These are phyloP conservation scores for Cyprinodon brontotheroides DNA, from an alignment of 2,113 vertebrate genomes.

Conservation along the genomic window DNA sequence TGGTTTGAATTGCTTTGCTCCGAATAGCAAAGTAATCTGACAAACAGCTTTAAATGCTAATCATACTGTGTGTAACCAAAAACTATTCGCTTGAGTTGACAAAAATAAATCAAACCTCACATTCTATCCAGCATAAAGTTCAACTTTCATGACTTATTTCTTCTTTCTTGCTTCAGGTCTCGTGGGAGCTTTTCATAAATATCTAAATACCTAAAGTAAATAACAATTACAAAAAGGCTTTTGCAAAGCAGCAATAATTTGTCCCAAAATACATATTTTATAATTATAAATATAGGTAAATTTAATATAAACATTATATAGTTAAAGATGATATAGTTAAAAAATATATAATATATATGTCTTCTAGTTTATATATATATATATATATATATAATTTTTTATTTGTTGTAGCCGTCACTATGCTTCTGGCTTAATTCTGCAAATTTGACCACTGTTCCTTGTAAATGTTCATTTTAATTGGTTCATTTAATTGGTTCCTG, in stretches of 20 bases:
- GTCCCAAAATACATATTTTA: background rate
- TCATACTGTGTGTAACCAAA: background rate
- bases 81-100: background rate
- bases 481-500: background rate
- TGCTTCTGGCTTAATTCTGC: background rate
- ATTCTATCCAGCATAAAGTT: background rate
- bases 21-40: conserved; percentile 15
- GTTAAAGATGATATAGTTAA: no score
- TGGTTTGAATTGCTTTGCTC: background rate
- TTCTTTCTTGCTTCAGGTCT: background rate
- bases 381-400: no score
- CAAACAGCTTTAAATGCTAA: conserved; percentile 16
- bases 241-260: background rate
- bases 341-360: no score
- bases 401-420: background rate
- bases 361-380: no score
- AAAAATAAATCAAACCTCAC: conserved; percentile 9
- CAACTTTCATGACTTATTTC: background rate
- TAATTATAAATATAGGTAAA: no score
- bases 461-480: background rate
- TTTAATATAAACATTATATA: no score
- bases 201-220: background rate
- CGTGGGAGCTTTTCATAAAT: background rate
- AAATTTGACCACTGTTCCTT: background rate
- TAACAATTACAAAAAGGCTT: background rate